Evolutionary conservation across 2,113 vertebrate genomes (phyloP).

Genomic region (Tringa solitaria): DNA sequence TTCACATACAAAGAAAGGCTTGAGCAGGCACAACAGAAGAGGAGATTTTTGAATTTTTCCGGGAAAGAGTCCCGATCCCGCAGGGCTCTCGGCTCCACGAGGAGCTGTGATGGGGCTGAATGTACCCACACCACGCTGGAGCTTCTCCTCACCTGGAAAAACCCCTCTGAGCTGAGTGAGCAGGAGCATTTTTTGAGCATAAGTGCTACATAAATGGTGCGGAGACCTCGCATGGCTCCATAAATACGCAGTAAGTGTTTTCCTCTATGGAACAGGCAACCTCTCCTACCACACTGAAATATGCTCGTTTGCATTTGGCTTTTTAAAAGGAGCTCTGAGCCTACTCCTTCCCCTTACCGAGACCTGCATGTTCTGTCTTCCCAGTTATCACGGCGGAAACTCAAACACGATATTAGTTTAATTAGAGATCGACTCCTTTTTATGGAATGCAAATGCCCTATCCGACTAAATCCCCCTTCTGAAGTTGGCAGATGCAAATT

Average conservation of each 20-base stretch:
- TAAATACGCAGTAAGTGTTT: neutral
- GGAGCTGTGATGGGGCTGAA: neutral
- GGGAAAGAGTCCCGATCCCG: neutral
- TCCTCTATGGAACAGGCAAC: neutral
- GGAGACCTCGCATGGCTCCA: neutral
- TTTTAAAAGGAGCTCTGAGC: neutral
- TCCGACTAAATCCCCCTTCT: conserved; percentile 58
- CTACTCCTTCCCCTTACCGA: neutral
- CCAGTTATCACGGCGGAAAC: conserved; percentile 7
- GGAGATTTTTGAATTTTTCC: neutral
- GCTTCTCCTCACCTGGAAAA: neutral
- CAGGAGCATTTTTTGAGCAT: neutral
- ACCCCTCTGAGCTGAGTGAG: fast-evolving
- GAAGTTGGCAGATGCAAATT: conserved; percentile 67
- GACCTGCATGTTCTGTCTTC: neutral
- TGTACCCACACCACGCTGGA: neutral
- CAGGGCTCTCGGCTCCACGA: fast-evolving
- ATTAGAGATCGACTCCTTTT: conserved; percentile 60
- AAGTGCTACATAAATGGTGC: neutral
- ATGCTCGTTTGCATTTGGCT: neutral
- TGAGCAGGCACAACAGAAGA: neutral
- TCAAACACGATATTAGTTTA: conserved; percentile 50
- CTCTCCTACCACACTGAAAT: neutral
- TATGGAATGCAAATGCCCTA: conserved; percentile 60
- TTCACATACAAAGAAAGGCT: neutral